A percentile compares a stretch with the other conserved stretches of the same genome.
Evolutionary conservation across 2,888 invertebrate species (phyloP).

Genomic region (Polyommatus iphigenia): DNA sequence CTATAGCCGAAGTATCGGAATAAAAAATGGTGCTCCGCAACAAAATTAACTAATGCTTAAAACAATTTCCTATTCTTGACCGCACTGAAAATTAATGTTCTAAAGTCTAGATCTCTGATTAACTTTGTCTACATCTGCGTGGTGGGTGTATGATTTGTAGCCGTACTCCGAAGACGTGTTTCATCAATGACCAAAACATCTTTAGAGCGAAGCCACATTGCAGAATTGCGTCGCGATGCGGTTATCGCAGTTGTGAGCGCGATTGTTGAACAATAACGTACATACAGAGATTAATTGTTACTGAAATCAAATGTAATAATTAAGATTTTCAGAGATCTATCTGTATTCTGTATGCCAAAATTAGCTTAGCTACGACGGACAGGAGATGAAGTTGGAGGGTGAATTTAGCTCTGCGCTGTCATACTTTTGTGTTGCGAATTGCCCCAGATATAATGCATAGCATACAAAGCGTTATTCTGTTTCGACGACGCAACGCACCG

Average conservation of each 20-base stretch:
- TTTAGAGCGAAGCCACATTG: conserved; percentile 36
- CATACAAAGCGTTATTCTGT: background rate
- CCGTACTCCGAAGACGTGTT: conserved; percentile 12
- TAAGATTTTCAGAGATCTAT: no score
- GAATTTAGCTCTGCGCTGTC: background rate
- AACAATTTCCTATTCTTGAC: background rate
- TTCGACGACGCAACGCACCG: background rate
- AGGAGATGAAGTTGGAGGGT: background rate
- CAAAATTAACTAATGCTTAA: background rate
- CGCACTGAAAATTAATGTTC: background rate
- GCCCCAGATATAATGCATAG: background rate
- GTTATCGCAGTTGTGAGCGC: background rate
- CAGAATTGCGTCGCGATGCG: background rate
- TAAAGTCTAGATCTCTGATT: background rate
- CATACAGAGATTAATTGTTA: background rate
- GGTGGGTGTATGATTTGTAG: conserved; percentile 26
- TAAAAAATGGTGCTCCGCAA: background rate
- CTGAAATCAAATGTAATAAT: background rate
- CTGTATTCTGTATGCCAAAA: no score
- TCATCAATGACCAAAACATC: conserved; percentile 33
- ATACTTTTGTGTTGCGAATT: background rate
- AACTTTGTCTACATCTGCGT: conserved; percentile 7
- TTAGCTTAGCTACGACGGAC: no score
- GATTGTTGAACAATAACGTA: background rate
- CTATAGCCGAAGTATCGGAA: background rate